A percentile compares a stretch with the other conserved stretches of the same genome.
Evolutionary conservation across 2,797 vertebrate genomes (phyloP).

Genomic region (Neosilurus mollespiculum): DNA sequence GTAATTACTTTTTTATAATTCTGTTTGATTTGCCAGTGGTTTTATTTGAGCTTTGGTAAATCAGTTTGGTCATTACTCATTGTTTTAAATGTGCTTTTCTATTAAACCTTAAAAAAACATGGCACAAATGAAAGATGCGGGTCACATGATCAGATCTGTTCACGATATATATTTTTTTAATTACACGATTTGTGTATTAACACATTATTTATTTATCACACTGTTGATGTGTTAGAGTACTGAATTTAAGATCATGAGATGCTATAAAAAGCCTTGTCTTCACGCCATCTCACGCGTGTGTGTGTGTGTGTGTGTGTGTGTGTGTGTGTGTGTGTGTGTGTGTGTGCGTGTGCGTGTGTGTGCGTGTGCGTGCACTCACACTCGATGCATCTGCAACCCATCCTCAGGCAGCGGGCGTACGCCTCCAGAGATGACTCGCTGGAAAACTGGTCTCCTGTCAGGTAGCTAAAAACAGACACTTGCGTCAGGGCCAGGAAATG

Average conservation of each 20-base stretch:
- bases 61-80: background rate
- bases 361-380: conserved; percentile 70
- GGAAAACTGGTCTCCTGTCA: conserved; percentile 98
- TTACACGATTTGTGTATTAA: background rate
- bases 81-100: background rate
- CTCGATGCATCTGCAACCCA: conserved; percentile 98
- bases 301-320: background rate
- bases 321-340: background rate
- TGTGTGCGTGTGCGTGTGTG: background rate
- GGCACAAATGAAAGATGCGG: background rate
- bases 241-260: background rate
- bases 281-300: too few species aligned
- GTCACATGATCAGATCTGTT: background rate
- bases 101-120: background rate
- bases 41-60: background rate
- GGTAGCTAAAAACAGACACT: conserved; percentile 74
- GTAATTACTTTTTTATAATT: background rate
- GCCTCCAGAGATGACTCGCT: conserved; percentile 99
- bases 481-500: conserved; percentile 30
- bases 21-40: background rate
- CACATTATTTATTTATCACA: background rate
- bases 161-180: background rate
- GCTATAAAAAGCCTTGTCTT: background rate
- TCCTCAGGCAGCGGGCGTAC: conserved; percentile 93
- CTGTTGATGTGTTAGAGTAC: background rate